These are phyloP conservation scores for Microcebus jonahi DNA, from an alignment of 2,113 vertebrate genomes.

Conservation along the genomic window DNA sequence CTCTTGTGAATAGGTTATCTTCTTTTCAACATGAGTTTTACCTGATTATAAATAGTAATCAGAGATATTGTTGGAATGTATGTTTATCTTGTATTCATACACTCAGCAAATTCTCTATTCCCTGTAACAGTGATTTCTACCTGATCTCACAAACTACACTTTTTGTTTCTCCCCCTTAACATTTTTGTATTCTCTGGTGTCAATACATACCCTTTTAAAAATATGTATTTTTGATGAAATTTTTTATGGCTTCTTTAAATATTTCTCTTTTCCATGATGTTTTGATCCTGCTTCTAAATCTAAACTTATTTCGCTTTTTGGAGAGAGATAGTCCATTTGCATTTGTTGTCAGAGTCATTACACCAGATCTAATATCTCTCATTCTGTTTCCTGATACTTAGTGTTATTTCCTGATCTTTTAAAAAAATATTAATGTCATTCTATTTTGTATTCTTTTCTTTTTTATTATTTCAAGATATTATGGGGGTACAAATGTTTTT, in stretches of 20 bases:
- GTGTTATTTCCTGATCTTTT: neutral
- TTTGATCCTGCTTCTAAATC: neutral
- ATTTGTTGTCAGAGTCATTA: neutral
- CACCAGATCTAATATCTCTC: neutral
- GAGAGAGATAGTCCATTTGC: neutral
- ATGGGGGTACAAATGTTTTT: no score
- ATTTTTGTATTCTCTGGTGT: neutral
- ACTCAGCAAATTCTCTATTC: neutral
- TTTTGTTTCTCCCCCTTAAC: neutral
- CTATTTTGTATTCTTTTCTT: neutral
- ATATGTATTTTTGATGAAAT: neutral
- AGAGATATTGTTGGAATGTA: no score
- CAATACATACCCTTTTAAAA: neutral
- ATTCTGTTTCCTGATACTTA: neutral
- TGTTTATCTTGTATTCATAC: neutral
- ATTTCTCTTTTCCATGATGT: neutral
- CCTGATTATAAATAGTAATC: neutral
- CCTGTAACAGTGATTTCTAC: neutral
- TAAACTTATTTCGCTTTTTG: neutral
- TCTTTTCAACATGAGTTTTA: neutral
- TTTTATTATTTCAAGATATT: neutral
- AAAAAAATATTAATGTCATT: neutral
- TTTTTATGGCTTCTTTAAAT: neutral
- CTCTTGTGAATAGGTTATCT: neutral
- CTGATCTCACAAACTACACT: neutral